These are phyloP conservation scores for Aegithalos caudatus DNA, from an alignment of 2,113 vertebrate species.

Conservation along the genomic window DNA sequence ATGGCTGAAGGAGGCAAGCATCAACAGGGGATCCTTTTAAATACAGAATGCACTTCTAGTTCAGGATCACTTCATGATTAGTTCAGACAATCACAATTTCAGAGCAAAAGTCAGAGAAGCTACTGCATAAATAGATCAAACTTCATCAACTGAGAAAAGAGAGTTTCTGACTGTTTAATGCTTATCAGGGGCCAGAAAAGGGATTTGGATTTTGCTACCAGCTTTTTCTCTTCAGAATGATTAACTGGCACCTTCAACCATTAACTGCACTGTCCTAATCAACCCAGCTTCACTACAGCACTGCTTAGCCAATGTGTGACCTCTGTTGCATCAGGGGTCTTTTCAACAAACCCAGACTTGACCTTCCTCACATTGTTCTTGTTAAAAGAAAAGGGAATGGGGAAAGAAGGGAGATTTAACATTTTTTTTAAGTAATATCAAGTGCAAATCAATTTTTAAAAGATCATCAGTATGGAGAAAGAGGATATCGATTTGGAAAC, in stretches of 20 bases:
- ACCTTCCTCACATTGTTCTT: slow-evolving; percentile 54
- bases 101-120: not conserved
- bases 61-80: not conserved
- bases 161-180: not conserved
- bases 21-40: not conserved
- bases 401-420: not conserved
- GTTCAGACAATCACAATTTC: not conserved
- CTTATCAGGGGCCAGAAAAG: not conserved
- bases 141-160: not conserved
- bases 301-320: not conserved
- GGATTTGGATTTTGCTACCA: slow-evolving; percentile 4
- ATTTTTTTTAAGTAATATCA: not conserved
- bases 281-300: not conserved
- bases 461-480: not conserved
- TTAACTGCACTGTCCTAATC: not conserved
- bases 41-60: not conserved
- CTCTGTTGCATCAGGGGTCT: not conserved
- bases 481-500: not conserved
- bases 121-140: not conserved
- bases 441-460: not conserved
- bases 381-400: not conserved
- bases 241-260: not conserved
- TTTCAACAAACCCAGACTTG: slow-evolving; percentile 51
- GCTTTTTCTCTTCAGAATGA: slow-evolving; percentile 19
- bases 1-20: not conserved